phyloP scores from a whole-genome alignment of 2,113 vertebrate species.

The Aramus guarauna region DNA sequence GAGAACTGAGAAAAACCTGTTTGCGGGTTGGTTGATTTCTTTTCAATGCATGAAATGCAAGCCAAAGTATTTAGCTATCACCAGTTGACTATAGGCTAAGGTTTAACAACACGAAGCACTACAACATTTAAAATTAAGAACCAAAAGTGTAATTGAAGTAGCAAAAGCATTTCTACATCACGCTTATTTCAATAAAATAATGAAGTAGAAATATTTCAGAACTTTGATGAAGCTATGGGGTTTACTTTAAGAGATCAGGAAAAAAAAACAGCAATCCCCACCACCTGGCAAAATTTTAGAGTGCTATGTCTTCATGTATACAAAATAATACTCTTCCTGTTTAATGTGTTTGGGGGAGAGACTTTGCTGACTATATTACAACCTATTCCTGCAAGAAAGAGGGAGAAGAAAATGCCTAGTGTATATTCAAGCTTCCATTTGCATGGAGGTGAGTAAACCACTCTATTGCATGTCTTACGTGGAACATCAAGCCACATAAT shows the following conservation, averaged over 20 bases:
- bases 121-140: not conserved
- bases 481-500: not conserved
- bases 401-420: not conserved
- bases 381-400: not conserved
- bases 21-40: not conserved
- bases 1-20: not conserved
- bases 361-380: not conserved
- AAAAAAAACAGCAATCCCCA: not conserved
- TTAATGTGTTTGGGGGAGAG: not conserved
- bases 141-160: not conserved
- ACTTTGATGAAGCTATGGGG: not conserved
- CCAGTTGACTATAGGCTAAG: not conserved
- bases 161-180: not conserved
- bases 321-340: not conserved
- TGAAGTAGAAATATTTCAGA: not conserved
- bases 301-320: not conserved
- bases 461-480: accelerated
- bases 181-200: not conserved
- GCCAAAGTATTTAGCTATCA: not conserved
- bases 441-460: not conserved
- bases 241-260: not conserved
- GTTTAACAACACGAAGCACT: not conserved
- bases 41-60: not conserved
- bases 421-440: not conserved
- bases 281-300: not conserved